Base-by-base conservation (phyloP, 2,888 invertebrate species). In the Melangyna quadrimaculata region DNA sequence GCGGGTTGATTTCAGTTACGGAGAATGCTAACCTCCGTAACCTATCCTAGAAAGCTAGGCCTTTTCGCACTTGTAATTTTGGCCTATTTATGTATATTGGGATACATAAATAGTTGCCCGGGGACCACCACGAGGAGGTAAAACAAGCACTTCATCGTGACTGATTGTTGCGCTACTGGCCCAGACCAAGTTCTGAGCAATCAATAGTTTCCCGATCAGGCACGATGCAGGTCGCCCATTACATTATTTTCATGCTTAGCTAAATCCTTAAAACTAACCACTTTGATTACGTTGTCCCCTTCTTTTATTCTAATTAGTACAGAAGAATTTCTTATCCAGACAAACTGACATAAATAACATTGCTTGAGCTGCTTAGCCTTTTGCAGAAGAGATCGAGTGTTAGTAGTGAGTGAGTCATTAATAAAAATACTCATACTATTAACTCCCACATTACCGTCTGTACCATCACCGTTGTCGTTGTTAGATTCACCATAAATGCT, bases 241-340 rank as follows among this genome's bases (percentile, higher is more conserved):
- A n/a, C n/a, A n/a, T n/a, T n/a, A 53, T 57, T 57, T 22, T 32
- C 32, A 9, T 19, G 32, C 5, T 57, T 10, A 19, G 3, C 32
- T 32, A 70, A 55, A 12, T 55, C 53, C 27, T 55, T 53, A 55
- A 53, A 32, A 32, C 57, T 57, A 57, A 57, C 32, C 10, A 57
- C 55, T 40, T 40, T 70, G 53, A 72, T 59, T 7, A 59, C 59
- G 5, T 59, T 61, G 12, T 72, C 59, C 17, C 48, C 72, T 37
- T 72, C 59, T 14, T 48, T 59, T 48, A 7, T 72, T 61, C 72
- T 48, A 22, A 72, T 48, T 17, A 61, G 27, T n/a, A 72, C 61
- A 22, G 59, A 51, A 51, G 72, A 72, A 27, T 61, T 51, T 48
- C 51, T 61, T 12, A 61, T 51, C 51, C 48, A 72, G 5, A 51